These are phyloP conservation scores for Meteorus sp. DNA, from an alignment of 1,140 invertebrate genomes.

Conservation along the genomic window DNA sequence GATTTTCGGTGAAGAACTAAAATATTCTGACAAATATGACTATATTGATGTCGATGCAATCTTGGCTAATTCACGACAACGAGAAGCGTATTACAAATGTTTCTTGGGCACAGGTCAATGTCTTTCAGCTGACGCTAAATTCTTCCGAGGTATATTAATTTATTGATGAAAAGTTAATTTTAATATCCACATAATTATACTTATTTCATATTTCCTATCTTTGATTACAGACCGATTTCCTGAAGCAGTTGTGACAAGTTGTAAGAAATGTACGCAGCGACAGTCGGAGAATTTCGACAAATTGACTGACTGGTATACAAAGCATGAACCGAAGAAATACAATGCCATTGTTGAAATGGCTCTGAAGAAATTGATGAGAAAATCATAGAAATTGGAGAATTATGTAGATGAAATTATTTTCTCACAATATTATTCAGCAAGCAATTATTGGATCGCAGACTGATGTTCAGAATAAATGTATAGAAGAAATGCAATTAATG, in stretches of 20 bases:
- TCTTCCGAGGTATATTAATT: conserved; percentile 29
- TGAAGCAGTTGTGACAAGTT: conserved; percentile 32
- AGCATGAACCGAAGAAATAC: conserved; percentile 29
- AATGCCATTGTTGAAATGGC: conserved; percentile 14
- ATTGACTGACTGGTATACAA: conserved; percentile 24
- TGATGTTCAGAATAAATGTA: too few relatives aligned
- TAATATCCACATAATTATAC: conserved; percentile 1
- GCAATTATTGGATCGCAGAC: too few relatives aligned
- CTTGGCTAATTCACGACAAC: conserved; percentile 21
- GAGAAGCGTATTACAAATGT: conserved; percentile 30
- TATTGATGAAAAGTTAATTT: not conserved
- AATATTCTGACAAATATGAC: conserved; percentile 34
- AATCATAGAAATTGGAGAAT: too few relatives aligned
- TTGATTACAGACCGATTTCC: conserved; percentile 17
- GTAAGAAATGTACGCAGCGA: conserved; percentile 31
- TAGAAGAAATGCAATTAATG: too few relatives aligned
- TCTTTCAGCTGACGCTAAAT: conserved; percentile 30
- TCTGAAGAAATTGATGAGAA: conserved; percentile 1
- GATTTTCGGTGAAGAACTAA: not conserved
- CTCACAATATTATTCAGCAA: too few relatives aligned
- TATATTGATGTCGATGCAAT: conserved; percentile 30
- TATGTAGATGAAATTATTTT: too few relatives aligned
- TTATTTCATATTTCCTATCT: conserved; percentile 7
- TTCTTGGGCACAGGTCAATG: conserved; percentile 25
- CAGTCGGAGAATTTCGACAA: conserved; percentile 24